These are phyloP conservation scores for Lycopodina hypogea DNA, from an alignment of 37 sponge, comb jelly and placozoan species.

Conservation along the genomic window DNA sequence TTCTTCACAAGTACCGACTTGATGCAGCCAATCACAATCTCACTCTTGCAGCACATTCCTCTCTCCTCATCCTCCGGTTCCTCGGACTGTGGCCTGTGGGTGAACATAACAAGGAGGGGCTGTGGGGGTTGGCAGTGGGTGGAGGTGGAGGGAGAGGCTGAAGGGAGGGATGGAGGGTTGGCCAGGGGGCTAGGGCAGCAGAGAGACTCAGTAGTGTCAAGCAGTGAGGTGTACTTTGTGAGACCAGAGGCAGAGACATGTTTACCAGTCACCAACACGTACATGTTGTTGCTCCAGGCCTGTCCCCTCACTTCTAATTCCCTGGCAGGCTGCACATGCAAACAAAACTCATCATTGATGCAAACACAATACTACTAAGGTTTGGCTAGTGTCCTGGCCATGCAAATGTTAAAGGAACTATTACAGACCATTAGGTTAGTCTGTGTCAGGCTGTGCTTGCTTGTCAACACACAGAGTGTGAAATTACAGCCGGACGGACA, in stretches of 20 bases:
- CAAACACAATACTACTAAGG: not conserved
- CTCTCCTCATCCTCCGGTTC: not conserved
- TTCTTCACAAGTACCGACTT: conserved; percentile 32
- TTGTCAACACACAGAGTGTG: no score
- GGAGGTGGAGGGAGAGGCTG: no score
- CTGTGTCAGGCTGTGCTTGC: no score
- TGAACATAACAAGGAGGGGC: conserved; percentile 8
- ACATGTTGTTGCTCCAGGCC: conserved; percentile 44
- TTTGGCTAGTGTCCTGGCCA: no score
- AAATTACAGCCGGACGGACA: no score
- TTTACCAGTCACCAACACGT: not conserved
- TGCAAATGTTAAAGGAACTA: no score
- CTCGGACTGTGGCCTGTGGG: not conserved
- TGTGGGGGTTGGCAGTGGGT: not conserved
- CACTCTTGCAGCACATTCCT: not conserved
- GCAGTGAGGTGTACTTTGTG: no score
- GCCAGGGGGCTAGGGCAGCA: not conserved
- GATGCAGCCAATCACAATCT: conserved; percentile 46
- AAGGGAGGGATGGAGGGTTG: no score
- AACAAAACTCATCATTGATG: not conserved
- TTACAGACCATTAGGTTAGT: no score
- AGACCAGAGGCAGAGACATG: not conserved
- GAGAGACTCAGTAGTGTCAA: no score
- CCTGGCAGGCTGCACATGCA: not conserved
- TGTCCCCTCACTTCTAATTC: conserved; percentile 6